A percentile compares a stretch with the other conserved stretches of the same genome.
Evolutionary conservation across 1,140 invertebrate species (phyloP).

Genomic region (Drosophila novamexicana): DNA sequence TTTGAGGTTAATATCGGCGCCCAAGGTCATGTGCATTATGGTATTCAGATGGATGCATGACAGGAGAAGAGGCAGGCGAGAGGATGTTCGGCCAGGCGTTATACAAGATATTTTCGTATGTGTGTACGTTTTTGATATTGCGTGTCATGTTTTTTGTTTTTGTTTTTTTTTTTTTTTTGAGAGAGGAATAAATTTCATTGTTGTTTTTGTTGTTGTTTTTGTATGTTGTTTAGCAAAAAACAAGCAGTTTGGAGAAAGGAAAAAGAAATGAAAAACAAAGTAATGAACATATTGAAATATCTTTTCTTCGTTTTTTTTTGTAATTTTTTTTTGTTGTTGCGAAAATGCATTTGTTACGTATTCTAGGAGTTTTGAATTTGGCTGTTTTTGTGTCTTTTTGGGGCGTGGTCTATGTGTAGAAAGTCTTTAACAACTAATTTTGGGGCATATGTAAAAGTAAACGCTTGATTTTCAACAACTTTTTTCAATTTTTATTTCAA

Average conservation of each 20-base stretch:
- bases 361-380: slow-evolving; percentile 35
- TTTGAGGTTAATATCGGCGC: slow-evolving; percentile 28
- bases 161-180: slow-evolving; percentile 8
- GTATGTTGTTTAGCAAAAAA: slow-evolving; percentile 78
- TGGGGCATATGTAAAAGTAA: slow-evolving; percentile 48
- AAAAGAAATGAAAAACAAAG: slow-evolving; percentile 82
- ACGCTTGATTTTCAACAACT: slow-evolving; percentile 77
- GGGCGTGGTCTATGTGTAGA: slow-evolving; percentile 15
- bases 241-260: slow-evolving; percentile 82
- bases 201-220: slow-evolving; percentile 39
- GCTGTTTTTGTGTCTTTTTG: slow-evolving; percentile 5
- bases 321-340: slow-evolving; percentile 40
- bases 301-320: slow-evolving; percentile 52
- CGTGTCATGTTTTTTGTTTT: slow-evolving; percentile 37
- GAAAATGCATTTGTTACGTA: slow-evolving; percentile 58
- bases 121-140: slow-evolving; percentile 34
- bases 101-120: slow-evolving; percentile 28
- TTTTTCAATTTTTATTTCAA: slow-evolving; percentile 70
- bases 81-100: slow-evolving; percentile 40
- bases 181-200: slow-evolving; percentile 18
- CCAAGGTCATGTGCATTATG: slow-evolving; percentile 45
- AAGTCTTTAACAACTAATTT: slow-evolving; percentile 10
- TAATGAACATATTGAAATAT: slow-evolving; percentile 82
- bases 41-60: slow-evolving; percentile 61
- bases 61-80: slow-evolving; percentile 50